phyloP scores from a whole-genome alignment of 1,140 invertebrate genomes.

The Drosophila ambigua region DNA sequence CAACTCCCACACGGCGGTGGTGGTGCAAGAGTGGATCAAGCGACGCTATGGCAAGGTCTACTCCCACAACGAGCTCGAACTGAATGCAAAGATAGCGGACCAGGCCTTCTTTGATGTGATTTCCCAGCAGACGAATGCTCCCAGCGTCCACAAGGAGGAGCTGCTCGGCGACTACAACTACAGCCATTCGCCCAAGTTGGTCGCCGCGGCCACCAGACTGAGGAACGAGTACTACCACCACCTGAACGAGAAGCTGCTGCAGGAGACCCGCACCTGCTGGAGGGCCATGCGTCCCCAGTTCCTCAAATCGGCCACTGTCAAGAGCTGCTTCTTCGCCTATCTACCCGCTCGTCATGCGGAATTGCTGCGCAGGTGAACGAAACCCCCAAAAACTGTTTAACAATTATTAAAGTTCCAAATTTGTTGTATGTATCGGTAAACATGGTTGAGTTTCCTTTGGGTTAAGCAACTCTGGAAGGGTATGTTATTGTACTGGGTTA shows the following conservation, averaged over 20 bases:
- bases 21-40: constrained; percentile 44
- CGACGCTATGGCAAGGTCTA: constrained; percentile 40
- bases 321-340: constrained; percentile 34
- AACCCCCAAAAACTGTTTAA: not conserved
- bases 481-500: too few species aligned
- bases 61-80: not conserved
- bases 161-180: not conserved
- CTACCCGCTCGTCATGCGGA: constrained; percentile 34
- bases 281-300: constrained; percentile 15
- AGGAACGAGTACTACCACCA: not conserved
- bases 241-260: constrained; percentile 23
- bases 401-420: constrained; percentile 8
- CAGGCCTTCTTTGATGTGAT: not conserved
- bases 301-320: not conserved
- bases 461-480: too few species aligned
- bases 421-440: not conserved
- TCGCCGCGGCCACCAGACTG: not conserved
- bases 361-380: not conserved
- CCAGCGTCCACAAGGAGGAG: not conserved
- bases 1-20: constrained; percentile 17
- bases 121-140: not conserved
- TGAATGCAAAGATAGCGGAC: not conserved
- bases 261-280: constrained; percentile 14
- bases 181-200: not conserved
- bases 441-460: not conserved